These are phyloP conservation scores for Eretmochelys imbricata DNA, from an alignment of 2,113 vertebrate species.

Conservation along the genomic window DNA sequence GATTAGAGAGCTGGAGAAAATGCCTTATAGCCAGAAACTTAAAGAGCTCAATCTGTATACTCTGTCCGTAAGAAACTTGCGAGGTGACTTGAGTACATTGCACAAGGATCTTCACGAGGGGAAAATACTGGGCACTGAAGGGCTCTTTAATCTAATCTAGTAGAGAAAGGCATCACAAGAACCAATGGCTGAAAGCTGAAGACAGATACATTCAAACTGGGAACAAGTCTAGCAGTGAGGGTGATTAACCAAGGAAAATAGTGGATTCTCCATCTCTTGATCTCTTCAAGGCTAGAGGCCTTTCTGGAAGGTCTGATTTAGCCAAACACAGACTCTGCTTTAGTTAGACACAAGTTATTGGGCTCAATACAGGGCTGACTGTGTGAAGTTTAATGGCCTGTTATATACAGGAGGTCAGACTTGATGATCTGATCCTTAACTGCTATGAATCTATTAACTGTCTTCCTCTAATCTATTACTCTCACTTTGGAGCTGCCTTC, in stretches of 20 bases:
- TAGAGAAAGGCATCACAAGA: neutral
- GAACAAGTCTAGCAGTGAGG: neutral
- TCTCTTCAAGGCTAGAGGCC: neutral
- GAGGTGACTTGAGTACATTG: neutral
- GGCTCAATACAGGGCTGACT: neutral
- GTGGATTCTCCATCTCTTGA: neutral
- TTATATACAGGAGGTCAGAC: neutral
- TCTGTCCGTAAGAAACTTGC: neutral
- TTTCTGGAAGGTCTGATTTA: neutral
- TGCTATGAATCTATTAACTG: neutral
- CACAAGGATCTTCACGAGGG: neutral
- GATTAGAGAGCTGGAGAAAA: neutral
- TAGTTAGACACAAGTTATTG: neutral
- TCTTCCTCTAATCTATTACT: neutral
- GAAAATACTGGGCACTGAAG: neutral
- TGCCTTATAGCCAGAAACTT: neutral
- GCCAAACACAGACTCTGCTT: neutral
- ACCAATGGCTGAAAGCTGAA: neutral
- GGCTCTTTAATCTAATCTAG: neutral
- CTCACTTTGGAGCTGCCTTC: neutral
- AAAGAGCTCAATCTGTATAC: neutral
- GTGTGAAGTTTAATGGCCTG: fast-evolving
- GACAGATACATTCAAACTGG: neutral
- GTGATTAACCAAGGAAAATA: neutral
- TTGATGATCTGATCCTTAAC: neutral